Conservation (phyloP, 2,888 invertebrate species). For the Drosophila testacea region DNA sequence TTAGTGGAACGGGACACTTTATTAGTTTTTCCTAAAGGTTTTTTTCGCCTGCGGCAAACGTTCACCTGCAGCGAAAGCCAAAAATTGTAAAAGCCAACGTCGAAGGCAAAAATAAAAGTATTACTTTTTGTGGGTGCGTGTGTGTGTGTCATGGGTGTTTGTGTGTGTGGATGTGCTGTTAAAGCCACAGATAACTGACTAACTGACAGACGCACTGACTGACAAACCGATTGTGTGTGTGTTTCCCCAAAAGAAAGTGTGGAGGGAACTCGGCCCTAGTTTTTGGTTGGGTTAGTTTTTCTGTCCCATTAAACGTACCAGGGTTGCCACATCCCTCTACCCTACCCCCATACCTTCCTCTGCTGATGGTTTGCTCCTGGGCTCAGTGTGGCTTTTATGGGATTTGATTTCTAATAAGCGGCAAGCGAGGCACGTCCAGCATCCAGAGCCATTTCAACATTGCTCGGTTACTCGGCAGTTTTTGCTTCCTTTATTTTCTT, state of each 20-base stretch:
- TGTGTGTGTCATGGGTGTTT: slow-evolving; percentile 4
- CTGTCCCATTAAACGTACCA: slow-evolving; percentile 58
- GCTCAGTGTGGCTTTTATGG: slow-evolving; percentile 79
- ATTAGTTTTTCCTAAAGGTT: slow-evolving; percentile 18
- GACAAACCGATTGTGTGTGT: slow-evolving; percentile 21
- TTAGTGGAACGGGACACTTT: neutral
- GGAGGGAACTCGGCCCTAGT: slow-evolving; percentile 11
- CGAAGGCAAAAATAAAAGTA: slow-evolving; percentile 33
- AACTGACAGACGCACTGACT: slow-evolving; percentile 34
- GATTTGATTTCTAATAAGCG: slow-evolving; percentile 82
- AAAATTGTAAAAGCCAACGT: slow-evolving; percentile 21
- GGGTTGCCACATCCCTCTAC: slow-evolving; percentile 1
- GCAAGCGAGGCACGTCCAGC: slow-evolving; percentile 76
- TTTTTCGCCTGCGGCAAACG: slow-evolving; percentile 5
- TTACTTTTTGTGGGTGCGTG: slow-evolving; percentile 7
- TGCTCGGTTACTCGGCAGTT: slow-evolving; percentile 34
- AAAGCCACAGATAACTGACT: slow-evolving; percentile 55
- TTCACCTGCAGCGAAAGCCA: slow-evolving; percentile 1
- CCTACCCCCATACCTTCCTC: slow-evolving; percentile 21
- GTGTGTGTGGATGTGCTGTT: slow-evolving; percentile 17
- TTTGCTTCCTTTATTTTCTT: neutral
- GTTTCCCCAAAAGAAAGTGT: slow-evolving; percentile 2
- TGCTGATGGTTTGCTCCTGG: slow-evolving; percentile 49
- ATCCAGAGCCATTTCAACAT: slow-evolving; percentile 47
- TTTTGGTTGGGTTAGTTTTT: slow-evolving; percentile 56